Conservation (phyloP, 2,888 invertebrate species). For the Embidobia sp. region DNA sequence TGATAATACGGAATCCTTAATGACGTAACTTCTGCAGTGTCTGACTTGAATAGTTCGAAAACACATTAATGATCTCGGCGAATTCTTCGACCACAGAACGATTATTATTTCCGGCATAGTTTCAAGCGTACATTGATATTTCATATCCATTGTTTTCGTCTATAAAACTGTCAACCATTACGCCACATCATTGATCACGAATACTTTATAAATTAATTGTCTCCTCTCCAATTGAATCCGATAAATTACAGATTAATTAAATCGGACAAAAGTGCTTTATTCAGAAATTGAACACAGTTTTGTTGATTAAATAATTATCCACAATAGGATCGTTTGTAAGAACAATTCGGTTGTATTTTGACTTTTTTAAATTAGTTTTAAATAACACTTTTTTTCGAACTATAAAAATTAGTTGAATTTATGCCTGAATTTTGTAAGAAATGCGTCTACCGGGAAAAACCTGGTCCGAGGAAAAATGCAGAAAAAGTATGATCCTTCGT, state of each 20-base stretch:
- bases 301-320: too few species aligned
- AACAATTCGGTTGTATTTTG: too few species aligned
- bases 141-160: constrained; percentile 61
- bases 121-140: constrained; percentile 61
- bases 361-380: too few species aligned
- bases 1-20: constrained; percentile 68
- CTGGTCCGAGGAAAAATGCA: not conserved
- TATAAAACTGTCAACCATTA: constrained; percentile 40
- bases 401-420: too few species aligned
- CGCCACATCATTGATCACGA: constrained; percentile 32
- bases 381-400: too few species aligned
- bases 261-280: too few species aligned
- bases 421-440: too few species aligned
- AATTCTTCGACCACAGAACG: constrained; percentile 66
- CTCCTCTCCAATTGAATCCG: not conserved
- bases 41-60: constrained; percentile 68
- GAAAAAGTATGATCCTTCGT: not conserved
- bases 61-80: constrained; percentile 67
- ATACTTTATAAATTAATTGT: constrained; percentile 13
- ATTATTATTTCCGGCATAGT: constrained; percentile 66
- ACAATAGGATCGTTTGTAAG: too few species aligned
- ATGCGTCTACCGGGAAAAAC: not conserved
- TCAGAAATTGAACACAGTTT: too few species aligned
- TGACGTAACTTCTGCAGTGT: constrained; percentile 68
- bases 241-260: too few species aligned